Evolutionary conservation across 2,888 invertebrate genomes (phyloP), one percentile per base, ranked within the genome.

Genomic region (Stenolophus ochropezus): DNA sequence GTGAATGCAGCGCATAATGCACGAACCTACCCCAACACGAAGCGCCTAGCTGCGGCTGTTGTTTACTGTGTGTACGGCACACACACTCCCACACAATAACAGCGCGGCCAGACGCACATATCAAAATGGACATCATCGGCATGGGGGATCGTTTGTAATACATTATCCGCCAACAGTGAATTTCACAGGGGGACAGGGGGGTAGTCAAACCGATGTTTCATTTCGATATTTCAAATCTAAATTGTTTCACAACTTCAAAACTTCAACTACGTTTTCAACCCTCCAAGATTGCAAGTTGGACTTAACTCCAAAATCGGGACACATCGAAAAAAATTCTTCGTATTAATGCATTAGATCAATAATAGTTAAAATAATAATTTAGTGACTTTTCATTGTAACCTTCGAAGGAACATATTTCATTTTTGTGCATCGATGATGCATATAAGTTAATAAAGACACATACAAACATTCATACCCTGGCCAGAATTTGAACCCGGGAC

Each of bases 21-120:
- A 74, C 74, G 51, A 33, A 74, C 74, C 74, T 74, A 27, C 53
- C 74, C 25, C 73, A 73, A 73, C 49, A 73, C 47, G 20, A 73
- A 20, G 23, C 61, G 61, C 61, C 65, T 42, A 42, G 33, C 16
- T 51, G 18, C 14, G 14, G 16, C 51, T 42, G 33, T 42, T 42
- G 33, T 42, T 42, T 42, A 42, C 33, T 42, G 11, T 42, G 33
- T 42, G 11, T 42, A 42, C 33, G 6, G 56, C 20, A 56, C 21
- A 20, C 21, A 5, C 56, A 56, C 56, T 20, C 56, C 1, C 56
- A 56, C 21, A 53, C 20, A 53, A 53, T 20, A 53, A 53, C 53
- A 18, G 3, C 14, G 47, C 14, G 8, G 8, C 6, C 53, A 53
- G 16, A 51, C 51, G 51, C 51, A 53, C 56, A 56, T 56, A 56